Conservation (phyloP, 1,140 invertebrate genomes). For the Delia radicum region DNA sequence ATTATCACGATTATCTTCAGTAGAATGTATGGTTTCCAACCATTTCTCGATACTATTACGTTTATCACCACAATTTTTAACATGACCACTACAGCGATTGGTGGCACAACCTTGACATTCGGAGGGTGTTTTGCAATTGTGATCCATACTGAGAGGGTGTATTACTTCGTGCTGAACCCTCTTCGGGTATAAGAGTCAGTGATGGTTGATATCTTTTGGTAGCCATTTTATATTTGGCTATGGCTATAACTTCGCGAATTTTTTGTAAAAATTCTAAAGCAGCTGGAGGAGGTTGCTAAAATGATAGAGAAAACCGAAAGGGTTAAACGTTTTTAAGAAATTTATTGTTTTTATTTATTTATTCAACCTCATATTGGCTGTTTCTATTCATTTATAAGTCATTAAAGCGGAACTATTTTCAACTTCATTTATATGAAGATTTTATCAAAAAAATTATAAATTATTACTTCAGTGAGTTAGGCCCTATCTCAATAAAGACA, state of each 20-base stretch:
- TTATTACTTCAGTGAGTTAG: no score
- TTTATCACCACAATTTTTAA: conserved; percentile 63
- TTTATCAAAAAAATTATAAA: no score
- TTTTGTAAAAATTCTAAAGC: conserved; percentile 82
- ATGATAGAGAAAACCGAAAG: background rate
- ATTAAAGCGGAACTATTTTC: no score
- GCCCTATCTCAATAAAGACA: no score
- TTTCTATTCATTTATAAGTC: no score
- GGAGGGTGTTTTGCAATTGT: conserved; percentile 17
- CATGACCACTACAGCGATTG: conserved; percentile 43
- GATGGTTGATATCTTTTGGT: conserved; percentile 77
- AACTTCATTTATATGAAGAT: no score
- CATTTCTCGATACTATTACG: conserved; percentile 73
- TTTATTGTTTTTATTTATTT: no score
- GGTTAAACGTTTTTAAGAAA: no score
- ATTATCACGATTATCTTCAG: conserved; percentile 28
- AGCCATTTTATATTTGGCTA: conserved; percentile 83
- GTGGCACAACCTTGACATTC: conserved; percentile 35
- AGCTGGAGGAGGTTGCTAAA: conserved; percentile 79
- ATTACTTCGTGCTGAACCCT: conserved; percentile 57
- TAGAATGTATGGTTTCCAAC: conserved; percentile 72
- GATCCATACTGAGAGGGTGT: conserved; percentile 47
- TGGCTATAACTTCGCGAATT: conserved; percentile 83
- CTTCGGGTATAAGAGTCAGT: conserved; percentile 79
- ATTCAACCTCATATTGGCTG: no score